phyloP scores from a whole-genome alignment of 2,888 invertebrate species.

The Leptarthrus brevirostris region DNA sequence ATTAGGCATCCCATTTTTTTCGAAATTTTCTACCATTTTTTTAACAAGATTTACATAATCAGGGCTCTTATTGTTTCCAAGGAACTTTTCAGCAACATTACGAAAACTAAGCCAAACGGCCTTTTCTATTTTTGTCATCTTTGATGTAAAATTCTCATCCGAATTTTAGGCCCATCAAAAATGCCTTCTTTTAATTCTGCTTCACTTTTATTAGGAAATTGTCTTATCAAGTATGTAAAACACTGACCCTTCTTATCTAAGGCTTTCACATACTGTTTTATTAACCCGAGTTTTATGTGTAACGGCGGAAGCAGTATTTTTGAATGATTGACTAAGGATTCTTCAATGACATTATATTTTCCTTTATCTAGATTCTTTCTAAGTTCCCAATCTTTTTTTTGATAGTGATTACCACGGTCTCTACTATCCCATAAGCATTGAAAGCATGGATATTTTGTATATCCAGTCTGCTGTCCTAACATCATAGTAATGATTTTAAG shows the following conservation, averaged over 20 bases:
- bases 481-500: too few relatives aligned
- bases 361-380: not conserved
- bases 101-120: not conserved
- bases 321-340: not conserved
- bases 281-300: constrained; percentile 5
- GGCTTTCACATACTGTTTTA: not conserved
- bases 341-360: not conserved
- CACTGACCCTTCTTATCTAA: not conserved
- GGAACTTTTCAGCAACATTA: not conserved
- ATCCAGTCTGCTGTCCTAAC: too few relatives aligned
- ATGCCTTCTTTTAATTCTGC: too few relatives aligned
- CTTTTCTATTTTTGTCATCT: not conserved
- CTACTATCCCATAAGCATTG: too few relatives aligned
- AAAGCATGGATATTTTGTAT: too few relatives aligned
- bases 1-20: too few relatives aligned
- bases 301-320: not conserved
- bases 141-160: not conserved
- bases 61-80: too few relatives aligned
- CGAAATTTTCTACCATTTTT: not conserved
- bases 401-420: not conserved
- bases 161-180: not conserved
- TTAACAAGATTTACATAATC: too few relatives aligned
- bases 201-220: not conserved
- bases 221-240: not conserved
- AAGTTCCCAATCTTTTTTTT: not conserved